Conservation (phyloP, 53 echinoderm and acorn worm species). For the Holothuria leucospilota region DNA sequence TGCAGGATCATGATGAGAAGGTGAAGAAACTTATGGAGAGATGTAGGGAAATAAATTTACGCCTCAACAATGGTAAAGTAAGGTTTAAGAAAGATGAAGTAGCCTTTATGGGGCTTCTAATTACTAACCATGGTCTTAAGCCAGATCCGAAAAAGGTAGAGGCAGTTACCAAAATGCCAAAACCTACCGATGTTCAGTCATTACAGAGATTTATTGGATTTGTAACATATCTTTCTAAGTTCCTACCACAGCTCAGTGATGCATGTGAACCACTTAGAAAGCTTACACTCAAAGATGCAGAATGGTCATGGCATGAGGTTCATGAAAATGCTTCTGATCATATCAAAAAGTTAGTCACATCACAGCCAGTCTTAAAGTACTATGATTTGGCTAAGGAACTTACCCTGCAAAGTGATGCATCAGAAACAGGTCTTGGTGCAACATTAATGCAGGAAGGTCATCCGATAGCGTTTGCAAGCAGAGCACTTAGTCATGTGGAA, state of each 20-base stretch:
- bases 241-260: constrained; percentile 58
- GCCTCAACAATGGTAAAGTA: constrained; percentile 2
- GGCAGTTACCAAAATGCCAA: constrained; percentile 49
- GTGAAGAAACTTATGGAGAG: constrained; percentile 51
- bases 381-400: constrained; percentile 34
- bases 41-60: constrained; percentile 39
- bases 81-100: constrained; percentile 16
- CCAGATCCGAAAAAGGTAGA: constrained; percentile 13
- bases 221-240: constrained; percentile 54
- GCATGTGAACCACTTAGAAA: constrained; percentile 51
- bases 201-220: constrained; percentile 53
- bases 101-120: background rate
- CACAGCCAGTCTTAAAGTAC: constrained; percentile 35
- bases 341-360: constrained; percentile 35
- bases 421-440: constrained; percentile 67
- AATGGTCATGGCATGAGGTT: constrained; percentile 24
- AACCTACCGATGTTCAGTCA: constrained; percentile 47
- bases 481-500: constrained; percentile 64
- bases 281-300: constrained; percentile 52
- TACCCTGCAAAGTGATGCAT: constrained; percentile 65
- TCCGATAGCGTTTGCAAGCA: constrained; percentile 72
- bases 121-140: constrained; percentile 11
- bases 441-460: constrained; percentile 67
- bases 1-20: constrained; percentile 51
- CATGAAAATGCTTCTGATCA: constrained; percentile 8